These are phyloP conservation scores for Astropecten irregularis DNA, from an alignment of 53 echinoderm and acorn worm species.

Conservation along the genomic window DNA sequence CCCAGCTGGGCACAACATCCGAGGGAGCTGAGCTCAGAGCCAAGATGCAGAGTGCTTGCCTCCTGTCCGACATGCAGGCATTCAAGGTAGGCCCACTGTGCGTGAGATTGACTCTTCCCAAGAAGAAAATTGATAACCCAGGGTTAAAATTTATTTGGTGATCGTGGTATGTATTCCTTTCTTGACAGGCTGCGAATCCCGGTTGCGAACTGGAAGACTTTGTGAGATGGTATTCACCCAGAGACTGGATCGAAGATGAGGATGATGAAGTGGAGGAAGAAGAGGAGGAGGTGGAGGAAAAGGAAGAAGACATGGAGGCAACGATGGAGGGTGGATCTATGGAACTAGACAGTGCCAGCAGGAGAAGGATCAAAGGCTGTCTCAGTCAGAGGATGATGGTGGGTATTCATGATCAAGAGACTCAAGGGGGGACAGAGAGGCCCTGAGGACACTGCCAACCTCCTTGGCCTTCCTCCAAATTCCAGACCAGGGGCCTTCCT, in stretches of 20 bases:
- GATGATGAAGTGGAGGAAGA: constrained; percentile 64
- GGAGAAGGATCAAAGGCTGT: constrained; percentile 67
- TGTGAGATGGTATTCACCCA: constrained; percentile 98
- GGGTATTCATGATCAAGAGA: too few species aligned
- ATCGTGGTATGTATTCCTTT: too few species aligned
- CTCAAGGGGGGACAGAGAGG: too few species aligned
- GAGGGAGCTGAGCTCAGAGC: constrained; percentile 95
- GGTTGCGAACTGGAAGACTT: constrained; percentile 90
- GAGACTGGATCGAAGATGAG: constrained; percentile 96
- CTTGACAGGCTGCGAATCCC: constrained; percentile 95
- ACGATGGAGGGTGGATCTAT: constrained; percentile 12
- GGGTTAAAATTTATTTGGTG: too few species aligned
- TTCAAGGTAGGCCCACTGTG: constrained; percentile 94
- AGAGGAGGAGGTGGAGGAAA: constrained; percentile 54
- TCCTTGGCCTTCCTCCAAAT: too few species aligned
- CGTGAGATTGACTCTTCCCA: too few species aligned
- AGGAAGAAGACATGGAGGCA: constrained; percentile 32
- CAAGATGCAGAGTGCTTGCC: constrained; percentile 99
- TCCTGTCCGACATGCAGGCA: constrained; percentile 95
- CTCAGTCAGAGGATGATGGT: constrained; percentile 93
- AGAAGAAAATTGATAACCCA: too few species aligned
- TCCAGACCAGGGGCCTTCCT: too few species aligned
- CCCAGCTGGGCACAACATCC: constrained; percentile 84
- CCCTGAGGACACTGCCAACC: too few species aligned
- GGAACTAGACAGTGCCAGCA: constrained; percentile 40